Base-by-base conservation (phyloP, 2,888 invertebrate species). In the Tridacna gigas region DNA sequence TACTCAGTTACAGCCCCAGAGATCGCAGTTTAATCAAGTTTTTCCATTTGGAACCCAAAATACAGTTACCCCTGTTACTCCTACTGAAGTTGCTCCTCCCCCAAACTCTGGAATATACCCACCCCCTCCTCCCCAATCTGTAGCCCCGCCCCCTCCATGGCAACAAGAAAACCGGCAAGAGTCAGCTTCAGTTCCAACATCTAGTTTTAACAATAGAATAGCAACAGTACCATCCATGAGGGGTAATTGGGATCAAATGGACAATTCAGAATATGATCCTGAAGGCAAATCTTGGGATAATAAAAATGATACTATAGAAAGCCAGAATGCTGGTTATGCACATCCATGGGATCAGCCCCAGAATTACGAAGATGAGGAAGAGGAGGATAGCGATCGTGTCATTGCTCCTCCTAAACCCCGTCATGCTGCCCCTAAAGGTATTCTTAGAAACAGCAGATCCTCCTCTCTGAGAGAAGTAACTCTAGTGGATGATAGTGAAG, bases 391-490 rank as follows among this genome's bases (percentile, higher is more conserved):
- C 12, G 61, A 75, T 63, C 75, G 60, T 13, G 82, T 79, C 15
- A 82, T 79, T 28, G 60, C 73, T 15, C 66, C 83, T 11, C 26
- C 79, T n/a, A 78, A 74, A 26, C 88, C 92, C 4, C 85, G 89
- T 37, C 88, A 86, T 18, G 79, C 89, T 22, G 71, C 88, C 25
- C 89, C 75, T 79, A 90, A 90, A 84, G 79, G 90, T 75, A 90
- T 90, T 73, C 81, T 90, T 13, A 85, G 89, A 69, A 90, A 90
- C 81, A 84, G 83, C 48, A 79, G 86, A 25, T 80, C 78, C 56
- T 89, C 90, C 25, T 89, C 89, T 73, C 74, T 90, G 65, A 84
- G 84, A 61, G 89, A 89, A 76, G 86, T 90, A 15, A 84, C 83
- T 28, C 74, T 90, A 45, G 82, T 88, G 11, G 88, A 88, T 80